These are phyloP conservation scores for Protophormia terraenovae DNA, from an alignment of 2,888 invertebrate species.

Conservation along the genomic window DNA sequence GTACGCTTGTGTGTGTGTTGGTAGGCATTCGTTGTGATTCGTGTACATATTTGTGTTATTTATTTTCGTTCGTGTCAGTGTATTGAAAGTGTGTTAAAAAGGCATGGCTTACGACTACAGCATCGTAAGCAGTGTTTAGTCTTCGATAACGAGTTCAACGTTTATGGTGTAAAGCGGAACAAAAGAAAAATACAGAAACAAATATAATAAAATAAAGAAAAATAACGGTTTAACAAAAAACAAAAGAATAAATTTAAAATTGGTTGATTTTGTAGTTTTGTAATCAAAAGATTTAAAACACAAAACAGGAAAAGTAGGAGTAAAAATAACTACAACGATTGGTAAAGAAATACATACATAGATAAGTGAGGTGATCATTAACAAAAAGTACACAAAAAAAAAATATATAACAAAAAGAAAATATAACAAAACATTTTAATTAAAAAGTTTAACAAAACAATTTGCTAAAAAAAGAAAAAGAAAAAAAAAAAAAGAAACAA, in stretches of 20 bases:
- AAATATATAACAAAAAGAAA: slow-evolving; percentile 10
- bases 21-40: slow-evolving; percentile 20
- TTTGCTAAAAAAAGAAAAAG: background rate
- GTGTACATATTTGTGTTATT: slow-evolving; percentile 22
- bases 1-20: background rate
- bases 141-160: slow-evolving; percentile 67
- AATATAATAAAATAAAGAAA: slow-evolving; percentile 15
- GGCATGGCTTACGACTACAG: slow-evolving; percentile 62
- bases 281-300: slow-evolving; percentile 48
- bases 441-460: background rate
- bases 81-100: slow-evolving; percentile 44
- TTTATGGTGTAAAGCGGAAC: slow-evolving; percentile 62
- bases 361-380: slow-evolving; percentile 9
- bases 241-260: background rate
- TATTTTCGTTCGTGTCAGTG: slow-evolving; percentile 19
- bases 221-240: slow-evolving; percentile 45
- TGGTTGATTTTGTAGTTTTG: slow-evolving; percentile 11
- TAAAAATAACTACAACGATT: slow-evolving; percentile 1
- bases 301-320: slow-evolving; percentile 5
- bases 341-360: background rate
- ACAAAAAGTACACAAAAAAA: background rate
- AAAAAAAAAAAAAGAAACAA: too few relatives aligned
- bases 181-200: slow-evolving; percentile 24
- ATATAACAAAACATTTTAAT: background rate
- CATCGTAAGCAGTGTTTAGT: slow-evolving; percentile 64